These are phyloP conservation scores for Drosophila burlai DNA, from an alignment of 1,140 invertebrate species.

Conservation along the genomic window DNA sequence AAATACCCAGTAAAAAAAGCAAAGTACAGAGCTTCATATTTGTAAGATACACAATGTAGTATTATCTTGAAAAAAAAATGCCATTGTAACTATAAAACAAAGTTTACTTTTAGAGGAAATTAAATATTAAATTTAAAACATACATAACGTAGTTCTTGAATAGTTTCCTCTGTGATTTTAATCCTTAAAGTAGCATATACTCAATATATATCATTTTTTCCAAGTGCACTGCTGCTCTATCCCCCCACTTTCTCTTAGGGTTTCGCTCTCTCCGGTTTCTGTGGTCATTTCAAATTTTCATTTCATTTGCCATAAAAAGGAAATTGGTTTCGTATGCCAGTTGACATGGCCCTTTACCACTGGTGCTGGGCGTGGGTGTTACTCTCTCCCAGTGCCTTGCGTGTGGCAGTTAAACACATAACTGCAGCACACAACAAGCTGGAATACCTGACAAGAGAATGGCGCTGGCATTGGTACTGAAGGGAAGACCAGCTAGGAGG, in stretches of 20 bases:
- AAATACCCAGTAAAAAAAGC: neutral
- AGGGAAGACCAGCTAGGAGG: neutral
- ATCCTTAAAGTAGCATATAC: neutral
- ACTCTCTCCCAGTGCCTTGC: conserved; percentile 6
- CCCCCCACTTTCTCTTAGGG: conserved; percentile 4
- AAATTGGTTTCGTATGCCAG: conserved; percentile 81
- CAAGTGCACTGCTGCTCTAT: neutral
- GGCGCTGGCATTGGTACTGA: conserved; percentile 10
- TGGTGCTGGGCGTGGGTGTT: conserved; percentile 9
- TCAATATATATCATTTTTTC: neutral
- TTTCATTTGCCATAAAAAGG: conserved; percentile 84
- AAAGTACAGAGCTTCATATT: neutral
- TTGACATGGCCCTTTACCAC: conserved; percentile 55
- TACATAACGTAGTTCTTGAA: neutral
- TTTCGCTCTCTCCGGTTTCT: conserved; percentile 45
- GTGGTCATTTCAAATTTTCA: conserved; percentile 84
- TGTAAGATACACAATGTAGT: neutral
- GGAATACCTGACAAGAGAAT: conserved; percentile 45
- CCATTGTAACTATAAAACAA: neutral
- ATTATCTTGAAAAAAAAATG: too few species aligned
- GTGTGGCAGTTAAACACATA: conserved; percentile 43
- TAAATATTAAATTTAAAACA: neutral
- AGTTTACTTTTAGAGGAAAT: neutral
- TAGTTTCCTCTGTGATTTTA: neutral
- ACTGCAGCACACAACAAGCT: conserved; percentile 48